These are phyloP conservation scores for Papilio glaucus DNA, from an alignment of 1,140 invertebrate species.

Conservation along the genomic window DNA sequence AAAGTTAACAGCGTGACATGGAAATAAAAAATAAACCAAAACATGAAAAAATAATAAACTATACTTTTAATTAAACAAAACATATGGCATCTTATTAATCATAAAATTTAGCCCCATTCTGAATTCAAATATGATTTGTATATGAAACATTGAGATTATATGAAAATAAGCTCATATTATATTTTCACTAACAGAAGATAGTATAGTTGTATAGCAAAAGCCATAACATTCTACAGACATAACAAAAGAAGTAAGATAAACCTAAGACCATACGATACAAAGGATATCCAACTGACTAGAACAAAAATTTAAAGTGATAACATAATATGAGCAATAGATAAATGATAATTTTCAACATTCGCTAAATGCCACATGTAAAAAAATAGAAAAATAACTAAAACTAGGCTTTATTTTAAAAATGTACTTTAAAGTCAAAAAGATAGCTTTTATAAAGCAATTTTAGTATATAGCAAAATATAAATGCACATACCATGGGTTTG, in stretches of 20 bases:
- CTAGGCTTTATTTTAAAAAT: too few relatives aligned
- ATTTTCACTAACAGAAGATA: neutral
- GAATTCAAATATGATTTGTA: neutral
- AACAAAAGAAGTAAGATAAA: conserved; percentile 21
- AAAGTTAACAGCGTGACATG: conserved; percentile 84
- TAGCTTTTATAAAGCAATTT: too few relatives aligned
- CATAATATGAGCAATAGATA: neutral
- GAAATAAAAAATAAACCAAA: conserved; percentile 78
- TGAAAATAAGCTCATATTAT: neutral
- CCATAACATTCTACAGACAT: conserved; percentile 8
- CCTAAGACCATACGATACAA: too few relatives aligned
- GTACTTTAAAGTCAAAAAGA: too few relatives aligned
- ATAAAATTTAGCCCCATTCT: neutral
- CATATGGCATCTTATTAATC: neutral
- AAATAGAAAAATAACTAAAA: neutral
- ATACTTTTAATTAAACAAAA: too few relatives aligned
- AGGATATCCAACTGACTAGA: neutral
- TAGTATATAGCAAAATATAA: neutral
- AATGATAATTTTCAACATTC: neutral
- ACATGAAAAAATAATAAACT: conserved; percentile 50
- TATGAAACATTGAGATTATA: neutral
- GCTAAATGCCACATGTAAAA: neutral
- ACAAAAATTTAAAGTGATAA: neutral
- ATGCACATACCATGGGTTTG: conserved; percentile 84
- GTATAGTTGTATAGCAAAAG: neutral